Conservation (phyloP, 2,113 vertebrate genomes). For the Phocoena sinus region DNA sequence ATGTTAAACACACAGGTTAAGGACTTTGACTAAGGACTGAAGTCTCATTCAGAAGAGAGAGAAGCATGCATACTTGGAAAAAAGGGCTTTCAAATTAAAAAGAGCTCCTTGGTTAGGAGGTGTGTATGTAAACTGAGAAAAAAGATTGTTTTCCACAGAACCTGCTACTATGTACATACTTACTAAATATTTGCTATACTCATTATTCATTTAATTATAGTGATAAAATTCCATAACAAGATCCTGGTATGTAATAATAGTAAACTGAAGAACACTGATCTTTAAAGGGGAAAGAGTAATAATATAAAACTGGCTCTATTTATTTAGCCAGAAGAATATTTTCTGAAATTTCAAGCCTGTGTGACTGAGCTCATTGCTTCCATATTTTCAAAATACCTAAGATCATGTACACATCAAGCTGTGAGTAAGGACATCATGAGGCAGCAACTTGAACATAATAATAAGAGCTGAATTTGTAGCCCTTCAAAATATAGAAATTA, state of each 20-base stretch:
- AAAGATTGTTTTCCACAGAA: background rate
- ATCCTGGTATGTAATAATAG: slow-evolving; percentile 22
- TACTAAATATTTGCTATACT: slow-evolving; percentile 51
- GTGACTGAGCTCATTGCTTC: background rate
- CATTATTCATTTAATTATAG: slow-evolving; percentile 52
- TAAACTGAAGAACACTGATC: slow-evolving; percentile 46
- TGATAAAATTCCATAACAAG: slow-evolving; percentile 51
- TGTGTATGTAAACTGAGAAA: background rate
- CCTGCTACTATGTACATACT: background rate
- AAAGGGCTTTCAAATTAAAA: background rate
- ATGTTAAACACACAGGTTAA: background rate
- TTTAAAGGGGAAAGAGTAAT: slow-evolving; percentile 45
- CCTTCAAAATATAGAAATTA: slow-evolving; percentile 7
- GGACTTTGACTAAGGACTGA: background rate
- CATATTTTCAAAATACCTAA: background rate
- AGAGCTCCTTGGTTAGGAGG: background rate
- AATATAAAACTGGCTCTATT: slow-evolving; percentile 33
- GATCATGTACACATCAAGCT: background rate
- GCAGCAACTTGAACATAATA: background rate
- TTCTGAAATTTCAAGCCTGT: slow-evolving; percentile 3
- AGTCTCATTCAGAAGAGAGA: background rate
- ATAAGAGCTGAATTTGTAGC: background rate
- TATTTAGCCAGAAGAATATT: slow-evolving; percentile 18
- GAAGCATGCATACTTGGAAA: background rate
- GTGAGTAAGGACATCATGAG: background rate